Evolutionary conservation across 2,888 invertebrate species (phyloP), one percentile per base, ranked within the genome.

Genomic region (Luperina testacea): DNA sequence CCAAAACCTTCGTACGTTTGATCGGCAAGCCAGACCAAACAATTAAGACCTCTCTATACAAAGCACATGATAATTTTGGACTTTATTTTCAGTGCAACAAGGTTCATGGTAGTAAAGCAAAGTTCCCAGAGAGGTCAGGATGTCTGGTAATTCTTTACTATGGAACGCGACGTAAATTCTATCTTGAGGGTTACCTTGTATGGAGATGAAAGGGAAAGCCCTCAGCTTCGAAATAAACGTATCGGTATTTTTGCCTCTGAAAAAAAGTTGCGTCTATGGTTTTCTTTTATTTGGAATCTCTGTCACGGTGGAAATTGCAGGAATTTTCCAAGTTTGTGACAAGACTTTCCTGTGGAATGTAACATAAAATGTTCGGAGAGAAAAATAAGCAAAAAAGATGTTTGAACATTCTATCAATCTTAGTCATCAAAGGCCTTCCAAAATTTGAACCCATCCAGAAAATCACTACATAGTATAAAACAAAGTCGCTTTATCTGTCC

Each of bases 131-230:
- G 38, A 76, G 87, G 69, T 76, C 75, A 67, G 27, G 20, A 5
- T 17, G n/a, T 42, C 73, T 91, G 90, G 92, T 83, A 77, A 86
- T 84, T 88, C 89, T 90, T 86, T 94, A 94, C 94, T 94, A 94
- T 88, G 94, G 94, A 89, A 94, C 92, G 92, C 93, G 89, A 91
- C 93, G 94, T 94, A 94, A 93, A 93, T 93, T 93, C 92, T 91
- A 90, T 92, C 85, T 86, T 79, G 81, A 80, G 87, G 77, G 73
- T 87, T 88, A 84, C 92, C 93, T 87, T 93, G 85, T 91, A 92
- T 57, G 92, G 92, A 91, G 88, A 91, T 92, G 91, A 92, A 92
- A 94, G 92, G 92, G 93, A 93, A 93, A 92, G 90, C 92, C 92
- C 91, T 90, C 86, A 80, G 85, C 72, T 70, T 76, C 70, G 72